Base-by-base conservation (phyloP, 2,113 vertebrate species). In the Lepus europaeus region DNA sequence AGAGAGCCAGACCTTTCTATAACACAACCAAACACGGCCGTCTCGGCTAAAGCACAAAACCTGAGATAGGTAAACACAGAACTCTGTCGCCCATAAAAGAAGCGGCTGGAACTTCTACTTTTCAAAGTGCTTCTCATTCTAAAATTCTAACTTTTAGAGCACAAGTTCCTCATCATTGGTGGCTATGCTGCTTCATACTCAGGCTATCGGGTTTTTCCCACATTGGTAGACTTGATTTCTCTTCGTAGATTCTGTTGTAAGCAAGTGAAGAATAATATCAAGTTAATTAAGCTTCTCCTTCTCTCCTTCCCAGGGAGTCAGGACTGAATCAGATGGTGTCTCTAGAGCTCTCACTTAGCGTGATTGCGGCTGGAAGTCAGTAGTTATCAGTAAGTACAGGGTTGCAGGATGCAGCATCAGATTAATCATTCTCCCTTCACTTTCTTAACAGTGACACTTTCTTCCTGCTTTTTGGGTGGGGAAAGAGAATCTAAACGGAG, bases 41-140 rank as follows among this genome's bases (percentile, higher is more conserved):
- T 91, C 56, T 27, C 31, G 53, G 51, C 29, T 76, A 88, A 90
- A 95, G 77, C 25, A 82, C 77, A 84, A 87, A 59, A 29, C 73
- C 12, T 16, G 64, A 84, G 87, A 31, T 31, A n/a, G 76, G 68
- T 36, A 80, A 93, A 88, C 20, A 39, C 16, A 89, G 39, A 69
- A 39, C 16, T 61, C 64, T 61, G n/a, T 27, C 53, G 39, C 72
- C 16, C 31, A 53, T 29, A 49, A 74, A 74, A 84, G 69, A 69
- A 87, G 73, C n/a, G 68, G 1, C 3, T 51, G 13, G 13, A 6
- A 16, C 14, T 4, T 80, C 39, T 64, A 36, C 63, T 85, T 79
- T 89, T 61, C 59, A 53, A 81, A 86, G n/a, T 90, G 36, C 5
- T 86, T 89, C 72, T 70, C 13, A 68, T 84, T 90, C 90, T 78